A percentile compares a stretch with the other conserved stretches of the same genome.
phyloP scores from a whole-genome alignment of 2,797 vertebrate genomes.

The Bradypodion pumilum region DNA sequence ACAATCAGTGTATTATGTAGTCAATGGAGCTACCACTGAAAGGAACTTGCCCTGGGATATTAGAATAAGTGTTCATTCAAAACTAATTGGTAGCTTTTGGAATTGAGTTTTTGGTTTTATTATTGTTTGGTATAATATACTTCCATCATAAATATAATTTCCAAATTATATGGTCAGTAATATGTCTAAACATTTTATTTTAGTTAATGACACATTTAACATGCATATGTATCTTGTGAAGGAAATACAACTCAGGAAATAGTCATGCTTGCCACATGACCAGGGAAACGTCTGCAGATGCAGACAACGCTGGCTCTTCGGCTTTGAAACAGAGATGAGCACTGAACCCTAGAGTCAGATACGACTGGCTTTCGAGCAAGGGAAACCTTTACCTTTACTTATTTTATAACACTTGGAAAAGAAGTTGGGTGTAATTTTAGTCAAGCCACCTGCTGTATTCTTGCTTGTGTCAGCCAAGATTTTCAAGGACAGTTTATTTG shows the following conservation, averaged over 20 bases:
- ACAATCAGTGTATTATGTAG: too few species aligned
- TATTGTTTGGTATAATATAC: not conserved
- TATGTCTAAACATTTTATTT: not conserved
- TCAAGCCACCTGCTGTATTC: slow-evolving; percentile 4
- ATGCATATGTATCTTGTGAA: not conserved
- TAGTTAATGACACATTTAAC: not conserved
- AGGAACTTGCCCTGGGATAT: not conserved
- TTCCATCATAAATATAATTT: not conserved
- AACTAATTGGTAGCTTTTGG: not conserved
- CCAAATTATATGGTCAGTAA: not conserved
- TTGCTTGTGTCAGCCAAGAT: slow-evolving; percentile 6
- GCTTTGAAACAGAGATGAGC: too few species aligned
- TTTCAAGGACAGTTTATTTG: slow-evolving; percentile 38
- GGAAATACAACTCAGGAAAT: not conserved
- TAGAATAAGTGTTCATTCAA: not conserved
- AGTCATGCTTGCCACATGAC: too few species aligned
- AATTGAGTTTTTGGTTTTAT: not conserved
- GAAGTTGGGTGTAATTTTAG: not conserved
- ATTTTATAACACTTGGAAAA: not conserved
- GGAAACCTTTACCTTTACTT: too few species aligned
- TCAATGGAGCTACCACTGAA: too few species aligned
- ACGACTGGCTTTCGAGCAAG: too few species aligned
- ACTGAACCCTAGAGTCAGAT: too few species aligned
- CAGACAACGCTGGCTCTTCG: too few species aligned
- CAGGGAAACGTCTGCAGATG: too few species aligned